These are phyloP conservation scores for Dromococcyx pavoninus DNA, from an alignment of 2,797 vertebrate genomes.

Conservation along the genomic window DNA sequence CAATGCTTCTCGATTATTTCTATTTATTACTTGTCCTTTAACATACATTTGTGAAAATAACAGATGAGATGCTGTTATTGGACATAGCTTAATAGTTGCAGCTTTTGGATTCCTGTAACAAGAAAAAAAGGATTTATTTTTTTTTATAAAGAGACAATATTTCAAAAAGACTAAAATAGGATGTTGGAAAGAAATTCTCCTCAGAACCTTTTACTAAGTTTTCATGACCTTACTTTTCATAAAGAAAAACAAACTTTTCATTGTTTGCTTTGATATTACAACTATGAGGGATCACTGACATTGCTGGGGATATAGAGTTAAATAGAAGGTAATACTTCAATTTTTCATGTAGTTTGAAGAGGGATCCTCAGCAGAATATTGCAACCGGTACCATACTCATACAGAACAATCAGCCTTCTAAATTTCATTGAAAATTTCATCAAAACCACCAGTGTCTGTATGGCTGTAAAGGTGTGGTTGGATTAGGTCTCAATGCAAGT, in stretches of 20 bases:
- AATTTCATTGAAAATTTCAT: background rate
- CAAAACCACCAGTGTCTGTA: background rate
- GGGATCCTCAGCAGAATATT: background rate
- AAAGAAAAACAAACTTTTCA: background rate
- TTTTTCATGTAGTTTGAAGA: background rate
- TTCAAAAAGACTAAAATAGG: background rate
- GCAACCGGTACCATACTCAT: background rate
- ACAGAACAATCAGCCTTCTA: background rate
- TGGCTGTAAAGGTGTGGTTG: background rate
- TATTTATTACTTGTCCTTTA: background rate
- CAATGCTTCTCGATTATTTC: background rate
- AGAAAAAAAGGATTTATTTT: background rate
- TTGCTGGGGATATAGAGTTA: background rate
- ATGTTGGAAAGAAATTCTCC: background rate
- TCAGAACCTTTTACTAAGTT: background rate
- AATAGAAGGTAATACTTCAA: background rate
- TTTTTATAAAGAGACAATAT: background rate
- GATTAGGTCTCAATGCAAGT: background rate
- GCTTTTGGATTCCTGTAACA: background rate
- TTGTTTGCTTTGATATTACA: background rate
- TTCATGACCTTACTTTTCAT: background rate
- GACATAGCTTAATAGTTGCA: background rate
- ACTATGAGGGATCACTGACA: background rate
- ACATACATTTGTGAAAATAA: conserved; percentile 3
- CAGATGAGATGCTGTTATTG: conserved; percentile 10